Base-by-base conservation (phyloP, 2,888 invertebrate species). In the Stegana nigrithorax region DNA sequence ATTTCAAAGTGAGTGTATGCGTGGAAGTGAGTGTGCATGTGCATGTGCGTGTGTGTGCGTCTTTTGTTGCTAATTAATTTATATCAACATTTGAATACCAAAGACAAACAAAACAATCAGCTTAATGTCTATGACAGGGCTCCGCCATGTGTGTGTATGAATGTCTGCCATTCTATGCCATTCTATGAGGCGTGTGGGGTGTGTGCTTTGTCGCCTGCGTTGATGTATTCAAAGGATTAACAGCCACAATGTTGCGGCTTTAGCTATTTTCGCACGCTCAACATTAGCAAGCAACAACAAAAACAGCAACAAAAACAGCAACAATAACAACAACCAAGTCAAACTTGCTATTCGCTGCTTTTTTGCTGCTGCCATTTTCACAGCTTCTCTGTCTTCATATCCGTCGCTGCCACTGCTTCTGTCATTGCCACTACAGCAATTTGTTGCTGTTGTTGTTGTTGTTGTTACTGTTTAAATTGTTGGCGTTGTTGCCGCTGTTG, bases 31-130 rank as follows among this genome's bases (percentile, higher is more conserved):
- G 25, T 25, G 21, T 23, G 50, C 12, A 8, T 19, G 39, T 39
- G 39, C 10, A 23, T n/a, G 32, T 26, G 4, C 26, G 10, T 29
- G 5, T 26, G 63, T 53, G 50, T 55, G 65, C 64, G 69, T 73
- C 65, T 66, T 71, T 71, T 66, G 68, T 67, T 67, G 70, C 77
- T 75, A 75, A 75, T 75, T 75, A 78, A 78, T 75, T 75, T 78
- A 75, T 77, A 75, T 78, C 77, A 75, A 79, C 79, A 75, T 75
- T 75, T 75, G 75, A 75, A 73, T 75, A 75, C 68, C 77, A 75
- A 77, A 73, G 25, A 75, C 75, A 68, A 79, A 78, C 77, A 76
- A 78, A 77, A 73, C 79, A 79, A 73, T 75, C 71, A 79, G 75
- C 79, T 75, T 75, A 77, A 68, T 79, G 77, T 79, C 73, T 47